Evolutionary conservation across 1,140 invertebrate genomes (phyloP).

Genomic region (Drosophila biarmipes): DNA sequence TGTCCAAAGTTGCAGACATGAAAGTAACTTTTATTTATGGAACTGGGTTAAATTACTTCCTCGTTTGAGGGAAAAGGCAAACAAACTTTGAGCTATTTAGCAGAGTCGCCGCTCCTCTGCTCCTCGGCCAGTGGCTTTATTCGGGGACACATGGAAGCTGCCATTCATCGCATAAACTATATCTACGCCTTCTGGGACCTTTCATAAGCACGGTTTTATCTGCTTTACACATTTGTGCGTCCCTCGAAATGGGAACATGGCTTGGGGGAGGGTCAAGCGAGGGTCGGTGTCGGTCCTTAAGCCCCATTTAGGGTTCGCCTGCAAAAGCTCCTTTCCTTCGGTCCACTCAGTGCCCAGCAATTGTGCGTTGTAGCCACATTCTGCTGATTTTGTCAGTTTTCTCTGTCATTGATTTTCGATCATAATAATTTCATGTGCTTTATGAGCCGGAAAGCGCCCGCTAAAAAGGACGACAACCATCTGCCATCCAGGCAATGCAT

Average conservation of each 20-base stretch:
- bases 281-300: slow-evolving; percentile 15
- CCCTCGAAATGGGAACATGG: slow-evolving; percentile 27
- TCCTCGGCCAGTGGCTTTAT: slow-evolving; percentile 50
- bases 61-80: slow-evolving; percentile 43
- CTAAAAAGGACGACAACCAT: slow-evolving; percentile 47
- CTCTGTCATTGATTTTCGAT: slow-evolving; percentile 79
- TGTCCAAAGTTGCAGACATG: slow-evolving; percentile 28
- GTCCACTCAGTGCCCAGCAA: slow-evolving; percentile 13
- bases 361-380: slow-evolving; percentile 19
- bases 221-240: slow-evolving; percentile 75
- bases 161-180: slow-evolving; percentile 69
- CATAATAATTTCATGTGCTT: slow-evolving; percentile 78
- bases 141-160: slow-evolving; percentile 27
- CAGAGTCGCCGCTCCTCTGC: slow-evolving; percentile 4
- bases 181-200: slow-evolving; percentile 62
- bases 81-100: slow-evolving; percentile 55
- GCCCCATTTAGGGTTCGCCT: slow-evolving; percentile 14
- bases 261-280: slow-evolving; percentile 36
- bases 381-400: slow-evolving; percentile 79
- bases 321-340: slow-evolving; percentile 23
- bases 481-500: slow-evolving; percentile 65
- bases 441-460: slow-evolving; percentile 65
- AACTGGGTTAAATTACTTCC: slow-evolving; percentile 76
- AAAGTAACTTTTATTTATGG: slow-evolving; percentile 49
- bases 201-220: slow-evolving; percentile 79